Evolutionary conservation across 2,888 invertebrate genomes (phyloP), one percentile per base, ranked within the genome.

Genomic region (Eupithecia abbreviata): DNA sequence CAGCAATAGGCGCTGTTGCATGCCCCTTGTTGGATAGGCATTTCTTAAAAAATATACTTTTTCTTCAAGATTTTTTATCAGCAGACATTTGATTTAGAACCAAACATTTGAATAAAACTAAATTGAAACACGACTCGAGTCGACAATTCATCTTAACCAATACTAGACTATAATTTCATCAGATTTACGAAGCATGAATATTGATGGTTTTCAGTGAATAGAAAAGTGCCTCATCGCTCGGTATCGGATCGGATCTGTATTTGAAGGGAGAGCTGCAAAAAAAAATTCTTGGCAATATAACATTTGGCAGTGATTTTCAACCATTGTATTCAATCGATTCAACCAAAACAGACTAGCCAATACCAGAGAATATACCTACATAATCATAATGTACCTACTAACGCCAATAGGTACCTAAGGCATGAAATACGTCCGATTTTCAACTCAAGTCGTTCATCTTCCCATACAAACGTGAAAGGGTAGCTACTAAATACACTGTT

Each of bases 81-180:
- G 0, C 55, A 55, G n/a, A 6, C 6, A 55, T 55, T 55, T n/a
- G 0, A 2, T 55, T 55, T n/a, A n/a, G 15, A n/a, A 55, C n/a
- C n/a, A 55, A 4, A 55, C 0, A n/a, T 55, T 6, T n/a, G 6
- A n/a, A 18, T 68, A 51, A 41, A 45, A 30, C 71, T 72, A 72
- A 74, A 75, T n/a, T 62, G 66, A 75, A 62, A 76, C 77, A 71
- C 73, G 81, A 75, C 77, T 80, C 71, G 80, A 81, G 79, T 78
- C 41, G 72, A 67, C 75, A 79, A 80, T 77, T 71, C 66, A 76
- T 18, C 18, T 73, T 9, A 75, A 71, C 72, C 73, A 72, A 79
- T 74, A 75, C 66, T 42, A 51, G 74, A 75, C 71, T 71, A 78
- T 80, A 77, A 80, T 77, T 77, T 76, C 77, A 77, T 79, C 72